Evolutionary conservation across 2,113 vertebrate genomes (phyloP), one percentile per base, ranked within the genome.

Genomic region (Datnioides undecimradiatus): DNA sequence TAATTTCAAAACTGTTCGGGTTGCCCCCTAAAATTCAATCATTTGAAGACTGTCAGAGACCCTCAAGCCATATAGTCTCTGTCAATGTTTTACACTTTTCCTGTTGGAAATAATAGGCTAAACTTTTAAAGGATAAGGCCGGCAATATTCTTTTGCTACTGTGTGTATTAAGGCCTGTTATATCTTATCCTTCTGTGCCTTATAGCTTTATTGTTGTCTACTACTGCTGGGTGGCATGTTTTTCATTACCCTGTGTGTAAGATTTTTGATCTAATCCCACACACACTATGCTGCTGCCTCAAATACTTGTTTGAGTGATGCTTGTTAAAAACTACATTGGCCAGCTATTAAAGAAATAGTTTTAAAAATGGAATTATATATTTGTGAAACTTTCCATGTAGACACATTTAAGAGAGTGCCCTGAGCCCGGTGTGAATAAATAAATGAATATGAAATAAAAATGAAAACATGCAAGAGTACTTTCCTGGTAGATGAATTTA

Each of bases 21-120:
- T 54, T 75, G 68, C 64, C 73, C 64, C 51, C 49, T 68, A 55
- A 87, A 86, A 79, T 89, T 89, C 66, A 84, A 83, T 87, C 80
- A 80, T 85, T 78, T 31, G 1, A 33, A 82, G 78, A 82, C 84
- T 76, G 74, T 76, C 49, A 72, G 43, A 74, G 29, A 79, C 63
- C 83, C 87, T 78, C 33, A 1, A 86, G 87, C 80, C 12, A 82
- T 78, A 86, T 6, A 63, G 73, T 64, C 67, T 62, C 57, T 31
- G 25, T 73, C 45, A 67, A 57, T 64, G 34, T 74, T 80, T 73
- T 38, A 74, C 71, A 65, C 10, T 19, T 73, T 70, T 62, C 45
- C 46, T 46, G 46, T 46, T 64, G 57, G 34, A 84, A 80, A n/a
- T n/a, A 81, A 73, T 63, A 68, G 38, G 38, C 62, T 68, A 63